Base-by-base conservation (phyloP, 2,113 vertebrate genomes). In the Asarcornis scutulata region DNA sequence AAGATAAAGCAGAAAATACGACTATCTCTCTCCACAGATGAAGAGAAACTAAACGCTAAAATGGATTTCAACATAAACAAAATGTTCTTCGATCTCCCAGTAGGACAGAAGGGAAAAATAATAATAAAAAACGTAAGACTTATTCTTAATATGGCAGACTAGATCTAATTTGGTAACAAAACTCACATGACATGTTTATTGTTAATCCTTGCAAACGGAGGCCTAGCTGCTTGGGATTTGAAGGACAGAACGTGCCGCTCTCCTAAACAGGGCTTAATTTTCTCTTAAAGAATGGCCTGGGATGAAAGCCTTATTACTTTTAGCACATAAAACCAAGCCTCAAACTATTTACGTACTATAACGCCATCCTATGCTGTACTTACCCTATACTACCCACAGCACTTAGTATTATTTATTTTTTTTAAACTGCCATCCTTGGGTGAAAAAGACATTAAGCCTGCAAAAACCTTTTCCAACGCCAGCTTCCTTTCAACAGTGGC, bases 101-200 rank as follows among this genome's bases (percentile, higher is more conserved):
- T 1, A 2, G 38, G 22, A 67, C 15, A 6, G 1, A 2, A 2
- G 2, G 1, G 3, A 1, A 5, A 27, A 0, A 18, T 32, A 50
- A 31, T 9, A 31, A 52, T 52, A 22, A 50, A n/a, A 9, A 1
- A 1, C 1, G 46, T 2, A 60, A 56, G 7, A 48, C 10, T 69
- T 7, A 67, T 16, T n/a, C 13, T 38, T 53, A 38, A 38, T 53
- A 38, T 53, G 50, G 26, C 50, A 72, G 26, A 22, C 69, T 22
- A 72, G 22, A 75, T 29, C 83, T 64, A 83, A 18, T 16, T 29
- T 75, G 48, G 18, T 9, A 90, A 56, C 31, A 86, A 31, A 81
- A 78, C 4, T 18, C 31, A 48, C 7, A 73, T 1, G 3, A 4
- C 5, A 76, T 1, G 7, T 25, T 81, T 86, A 53, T 26, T 74